Evolutionary conservation across 2,113 vertebrate species (phyloP).

Genomic region (Himantopus leucocephalus): DNA sequence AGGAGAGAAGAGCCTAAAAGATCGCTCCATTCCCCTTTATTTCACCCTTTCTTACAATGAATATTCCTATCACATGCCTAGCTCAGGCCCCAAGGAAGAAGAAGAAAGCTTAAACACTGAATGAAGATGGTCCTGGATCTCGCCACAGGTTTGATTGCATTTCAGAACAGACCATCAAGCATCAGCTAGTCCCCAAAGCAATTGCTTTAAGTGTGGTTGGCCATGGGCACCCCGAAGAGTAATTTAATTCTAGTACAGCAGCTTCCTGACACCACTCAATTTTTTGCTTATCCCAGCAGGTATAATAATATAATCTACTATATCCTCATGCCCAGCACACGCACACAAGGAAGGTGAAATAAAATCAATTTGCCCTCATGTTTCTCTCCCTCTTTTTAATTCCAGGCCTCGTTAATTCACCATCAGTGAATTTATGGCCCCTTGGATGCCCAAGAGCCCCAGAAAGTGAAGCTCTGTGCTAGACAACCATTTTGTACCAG

Average conservation of each 20-base stretch:
- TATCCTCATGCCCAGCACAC: neutral
- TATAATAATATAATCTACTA: neutral
- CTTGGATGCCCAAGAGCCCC: no score
- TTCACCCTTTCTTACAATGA: neutral
- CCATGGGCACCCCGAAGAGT: rapidly evolving
- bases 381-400: neutral
- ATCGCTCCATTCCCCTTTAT: neutral
- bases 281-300: neutral
- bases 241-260: neutral
- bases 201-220: neutral
- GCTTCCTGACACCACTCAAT: neutral
- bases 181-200: neutral
- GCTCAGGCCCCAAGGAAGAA: neutral
- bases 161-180: neutral
- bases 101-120: neutral
- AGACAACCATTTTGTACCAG: neutral
- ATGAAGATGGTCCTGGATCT: neutral
- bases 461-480: neutral
- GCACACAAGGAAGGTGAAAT: neutral
- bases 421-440: neutral
- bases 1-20: neutral
- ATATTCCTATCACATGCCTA: neutral
- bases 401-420: neutral
- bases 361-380: neutral
- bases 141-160: neutral